These are phyloP conservation scores for Brachypalpus laphriformis DNA, from an alignment of 2,888 invertebrate species.

Conservation along the genomic window DNA sequence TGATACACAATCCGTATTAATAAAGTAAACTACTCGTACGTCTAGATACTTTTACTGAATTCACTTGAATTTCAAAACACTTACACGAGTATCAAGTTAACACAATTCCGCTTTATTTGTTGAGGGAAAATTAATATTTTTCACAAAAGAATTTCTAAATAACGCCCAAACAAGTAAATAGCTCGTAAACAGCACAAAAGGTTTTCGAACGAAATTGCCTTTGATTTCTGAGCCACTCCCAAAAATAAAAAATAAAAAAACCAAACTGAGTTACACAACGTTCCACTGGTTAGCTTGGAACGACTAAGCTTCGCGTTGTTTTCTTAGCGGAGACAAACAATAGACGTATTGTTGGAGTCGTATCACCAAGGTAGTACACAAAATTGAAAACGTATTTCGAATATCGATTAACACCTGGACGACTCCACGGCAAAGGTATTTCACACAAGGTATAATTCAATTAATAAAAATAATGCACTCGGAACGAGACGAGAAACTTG, in stretches of 20 bases:
- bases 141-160: slow-evolving; percentile 22
- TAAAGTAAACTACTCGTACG: slow-evolving; percentile 2
- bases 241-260: slow-evolving; percentile 38
- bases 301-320: slow-evolving; percentile 46
- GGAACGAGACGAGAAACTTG: slow-evolving; percentile 20
- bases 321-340: slow-evolving; percentile 40
- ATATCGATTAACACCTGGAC: slow-evolving; percentile 72
- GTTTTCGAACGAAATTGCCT: slow-evolving; percentile 31
- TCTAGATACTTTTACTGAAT: slow-evolving; percentile 35
- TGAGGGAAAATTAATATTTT: neutral
- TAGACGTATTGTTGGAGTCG: slow-evolving; percentile 45
- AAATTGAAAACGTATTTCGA: slow-evolving; percentile 59
- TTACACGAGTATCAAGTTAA: slow-evolving; percentile 32
- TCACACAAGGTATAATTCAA: slow-evolving; percentile 37
- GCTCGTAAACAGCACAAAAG: slow-evolving; percentile 38
- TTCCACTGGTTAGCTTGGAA: slow-evolving; percentile 55
- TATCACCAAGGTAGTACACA: slow-evolving; percentile 64
- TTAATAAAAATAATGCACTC: slow-evolving; percentile 31
- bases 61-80: slow-evolving; percentile 36
- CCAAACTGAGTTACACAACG: slow-evolving; percentile 55
- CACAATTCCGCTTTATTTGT: neutral
- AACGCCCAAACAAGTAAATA: slow-evolving; percentile 56
- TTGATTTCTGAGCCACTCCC: slow-evolving; percentile 69
- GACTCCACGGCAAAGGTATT: slow-evolving; percentile 38
- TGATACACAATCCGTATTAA: slow-evolving; percentile 19